Conservation (phyloP, 2,797 vertebrate genomes). For the Champsocephalus esox region DNA sequence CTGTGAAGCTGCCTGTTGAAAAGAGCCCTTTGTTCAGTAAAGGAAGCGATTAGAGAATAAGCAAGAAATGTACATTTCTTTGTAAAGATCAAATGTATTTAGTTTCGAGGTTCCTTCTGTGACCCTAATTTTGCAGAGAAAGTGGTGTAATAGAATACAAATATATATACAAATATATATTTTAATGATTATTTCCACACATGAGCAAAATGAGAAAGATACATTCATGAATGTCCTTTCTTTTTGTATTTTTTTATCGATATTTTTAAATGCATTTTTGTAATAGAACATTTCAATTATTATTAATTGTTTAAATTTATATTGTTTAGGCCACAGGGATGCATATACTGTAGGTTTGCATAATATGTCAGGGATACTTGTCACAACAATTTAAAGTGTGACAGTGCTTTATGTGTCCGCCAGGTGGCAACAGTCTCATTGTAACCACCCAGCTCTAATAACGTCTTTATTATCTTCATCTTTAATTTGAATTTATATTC, state of each 20-base stretch:
- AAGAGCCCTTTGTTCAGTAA: slow-evolving; percentile 32
- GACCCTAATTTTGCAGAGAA: neutral
- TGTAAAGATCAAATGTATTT: neutral
- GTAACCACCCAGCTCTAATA: slow-evolving; percentile 13
- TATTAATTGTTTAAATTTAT: no score
- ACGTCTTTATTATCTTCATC: no score
- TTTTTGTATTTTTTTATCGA: no score
- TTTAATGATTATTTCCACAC: neutral
- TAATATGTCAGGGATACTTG: no score
- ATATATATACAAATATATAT: neutral
- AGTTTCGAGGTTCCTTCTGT: neutral
- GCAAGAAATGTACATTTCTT: neutral
- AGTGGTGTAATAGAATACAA: neutral
- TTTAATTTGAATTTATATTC: neutral
- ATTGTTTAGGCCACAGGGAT: no score
- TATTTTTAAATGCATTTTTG: no score
- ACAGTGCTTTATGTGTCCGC: no score
- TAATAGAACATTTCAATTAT: no score
- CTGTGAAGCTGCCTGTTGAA: slow-evolving; percentile 17
- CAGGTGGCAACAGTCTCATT: no score
- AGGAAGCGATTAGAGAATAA: neutral
- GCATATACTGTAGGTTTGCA: no score
- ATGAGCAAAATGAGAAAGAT: neutral
- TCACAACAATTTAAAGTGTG: no score
- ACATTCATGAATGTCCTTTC: no score